Evolutionary conservation across 2,797 vertebrate genomes (phyloP).

Genomic region (Rhodeus uyekii): DNA sequence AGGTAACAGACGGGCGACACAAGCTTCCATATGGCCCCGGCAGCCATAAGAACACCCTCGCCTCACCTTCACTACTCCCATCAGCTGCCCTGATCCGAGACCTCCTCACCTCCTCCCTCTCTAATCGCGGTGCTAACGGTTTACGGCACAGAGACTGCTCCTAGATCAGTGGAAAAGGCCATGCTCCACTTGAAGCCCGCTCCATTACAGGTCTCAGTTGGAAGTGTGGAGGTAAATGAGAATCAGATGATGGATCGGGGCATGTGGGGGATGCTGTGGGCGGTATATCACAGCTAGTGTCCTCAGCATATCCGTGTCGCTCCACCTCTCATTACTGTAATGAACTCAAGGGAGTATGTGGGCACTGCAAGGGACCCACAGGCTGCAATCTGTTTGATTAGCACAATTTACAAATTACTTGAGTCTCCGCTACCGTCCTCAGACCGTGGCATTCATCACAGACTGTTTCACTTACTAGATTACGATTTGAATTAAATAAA

Average conservation of each 20-base stretch:
- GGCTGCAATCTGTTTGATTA: constrained; percentile 71
- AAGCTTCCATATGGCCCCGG: constrained; percentile 36
- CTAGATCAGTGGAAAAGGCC: constrained; percentile 2
- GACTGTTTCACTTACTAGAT: constrained; percentile 66
- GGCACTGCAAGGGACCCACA: constrained; percentile 46
- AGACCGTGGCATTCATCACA: constrained; percentile 65
- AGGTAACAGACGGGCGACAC: constrained; percentile 49
- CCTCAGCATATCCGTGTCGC: constrained; percentile 41
- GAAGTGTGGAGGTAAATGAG: constrained; percentile 50
- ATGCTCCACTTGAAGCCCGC: constrained; percentile 1
- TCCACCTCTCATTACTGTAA: constrained; percentile 60
- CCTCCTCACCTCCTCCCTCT: constrained; percentile 6
- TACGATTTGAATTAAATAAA: constrained; percentile 60
- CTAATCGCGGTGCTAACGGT: neutral
- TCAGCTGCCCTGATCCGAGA: constrained; percentile 1
- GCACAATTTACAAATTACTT: constrained; percentile 71
- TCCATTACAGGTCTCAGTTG: constrained; percentile 24
- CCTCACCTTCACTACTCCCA: constrained; percentile 12
- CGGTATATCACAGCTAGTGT: constrained; percentile 46
- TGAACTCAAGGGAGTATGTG: constrained; percentile 54
- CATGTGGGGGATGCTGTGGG: constrained; percentile 40
- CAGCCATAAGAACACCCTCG: constrained; percentile 29
- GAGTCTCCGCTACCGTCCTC: constrained; percentile 22
- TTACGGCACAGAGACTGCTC: constrained; percentile 6
- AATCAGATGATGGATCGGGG: constrained; percentile 48